These are phyloP conservation scores for Enteromius mattozi DNA, from an alignment of 2,797 vertebrate species.

Conservation along the genomic window DNA sequence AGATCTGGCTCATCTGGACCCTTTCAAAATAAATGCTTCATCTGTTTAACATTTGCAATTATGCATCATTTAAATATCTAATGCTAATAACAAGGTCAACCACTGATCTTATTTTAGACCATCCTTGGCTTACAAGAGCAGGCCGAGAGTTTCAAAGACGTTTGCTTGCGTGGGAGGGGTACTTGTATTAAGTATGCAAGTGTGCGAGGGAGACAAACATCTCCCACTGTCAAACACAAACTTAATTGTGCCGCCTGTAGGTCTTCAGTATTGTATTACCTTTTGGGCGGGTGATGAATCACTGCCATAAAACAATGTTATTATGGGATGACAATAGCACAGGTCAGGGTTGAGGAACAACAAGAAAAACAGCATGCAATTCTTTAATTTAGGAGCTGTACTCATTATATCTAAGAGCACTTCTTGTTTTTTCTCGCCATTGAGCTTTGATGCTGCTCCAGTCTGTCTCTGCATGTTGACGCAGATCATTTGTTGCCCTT, in stretches of 20 bases:
- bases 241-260: slow-evolving; percentile 79
- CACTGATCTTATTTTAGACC: slow-evolving; percentile 68
- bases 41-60: slow-evolving; percentile 72
- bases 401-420: slow-evolving; percentile 51
- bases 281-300: slow-evolving; percentile 80
- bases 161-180: slow-evolving; percentile 30
- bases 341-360: slow-evolving; percentile 53
- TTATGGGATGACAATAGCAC: slow-evolving; percentile 69
- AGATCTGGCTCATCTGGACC: slow-evolving; percentile 12
- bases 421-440: slow-evolving; percentile 22
- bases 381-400: slow-evolving; percentile 55
- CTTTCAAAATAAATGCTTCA: slow-evolving; percentile 44
- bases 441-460: background rate
- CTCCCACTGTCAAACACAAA: slow-evolving; percentile 80
- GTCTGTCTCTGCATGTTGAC: background rate
- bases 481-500: background rate
- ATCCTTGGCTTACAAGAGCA: slow-evolving; percentile 43
- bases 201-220: slow-evolving; percentile 74
- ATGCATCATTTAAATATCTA: slow-evolving; percentile 75
- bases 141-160: slow-evolving; percentile 46
- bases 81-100: slow-evolving; percentile 69
- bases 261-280: slow-evolving; percentile 79
- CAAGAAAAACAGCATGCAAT: slow-evolving; percentile 42
- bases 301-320: slow-evolving; percentile 76
- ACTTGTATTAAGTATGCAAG: slow-evolving; percentile 78